Evolutionary conservation across 2,888 invertebrate species (phyloP), one percentile per base, ranked within the genome.

Genomic region (Cosmorhoe ocellata): DNA sequence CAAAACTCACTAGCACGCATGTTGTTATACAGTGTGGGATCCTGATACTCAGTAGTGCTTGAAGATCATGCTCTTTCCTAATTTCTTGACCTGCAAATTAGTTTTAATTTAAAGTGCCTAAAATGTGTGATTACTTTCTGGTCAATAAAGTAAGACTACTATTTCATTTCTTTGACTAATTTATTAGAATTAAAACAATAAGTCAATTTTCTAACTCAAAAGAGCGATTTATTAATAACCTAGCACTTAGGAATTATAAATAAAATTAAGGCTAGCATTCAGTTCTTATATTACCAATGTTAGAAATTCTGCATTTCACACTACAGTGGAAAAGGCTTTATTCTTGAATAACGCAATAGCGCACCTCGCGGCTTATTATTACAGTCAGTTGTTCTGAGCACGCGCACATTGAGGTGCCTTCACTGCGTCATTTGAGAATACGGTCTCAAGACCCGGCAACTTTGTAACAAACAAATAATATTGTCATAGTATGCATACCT

Each of bases 191-290:
- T 24, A 74, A 89, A 88, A 89, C 81, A 81, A 66, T 69, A 64
- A 58, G 53, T 79, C 51, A 79, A 76, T 86, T 89, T 87, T 87
- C 81, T 84, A 88, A 88, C 89, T 89, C 87, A 87, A 85, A 88
- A 87, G 89, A 89, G 88, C 84, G 74, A 78, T 88, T 90, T 87
- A 86, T 86, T 86, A 81, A 85, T 84, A 83, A 75, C 80, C 88
- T 90, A 88, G 80, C 82, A 81, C 86, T 88, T 88, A 74, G 67
- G 69, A 71, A 85, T 81, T 72, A 84, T 88, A 86, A 89, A 87
- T 87, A 79, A 86, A 85, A 84, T 86, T 85, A 89, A 87, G 86
- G 86, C 88, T 87, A 89, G 84, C 85, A 79, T 79, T 88, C 87
- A 89, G 88, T 89, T 90, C 88, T 84, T 85, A 87, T 83, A 26